These are phyloP conservation scores for Zaprionus ghesquierei DNA, from an alignment of 1,140 invertebrate genomes.

Conservation along the genomic window DNA sequence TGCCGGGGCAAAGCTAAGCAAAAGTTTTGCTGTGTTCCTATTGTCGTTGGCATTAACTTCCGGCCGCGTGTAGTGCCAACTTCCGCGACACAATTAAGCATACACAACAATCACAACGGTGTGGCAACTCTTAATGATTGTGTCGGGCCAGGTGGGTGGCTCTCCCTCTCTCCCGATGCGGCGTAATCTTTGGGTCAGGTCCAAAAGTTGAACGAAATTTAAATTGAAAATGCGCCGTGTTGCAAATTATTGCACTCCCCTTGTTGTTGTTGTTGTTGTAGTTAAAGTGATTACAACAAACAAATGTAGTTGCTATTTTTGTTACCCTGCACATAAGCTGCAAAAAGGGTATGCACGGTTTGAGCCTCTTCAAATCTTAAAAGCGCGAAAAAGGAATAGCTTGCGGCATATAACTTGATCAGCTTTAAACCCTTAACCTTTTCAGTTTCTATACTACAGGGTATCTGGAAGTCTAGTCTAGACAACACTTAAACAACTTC, in stretches of 20 bases:
- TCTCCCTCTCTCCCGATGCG: not conserved
- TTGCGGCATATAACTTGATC: not conserved
- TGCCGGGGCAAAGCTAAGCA: constrained; percentile 56
- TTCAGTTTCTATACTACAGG: not conserved
- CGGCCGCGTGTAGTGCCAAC: constrained; percentile 64
- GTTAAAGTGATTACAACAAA: not conserved
- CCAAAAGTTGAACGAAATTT: not conserved
- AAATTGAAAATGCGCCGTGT: not conserved
- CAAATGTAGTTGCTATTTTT: not conserved
- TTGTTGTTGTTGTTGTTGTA: not conserved
- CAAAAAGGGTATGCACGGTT: not conserved
- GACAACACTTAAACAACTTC: constrained; percentile 4
- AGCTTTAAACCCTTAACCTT: not conserved
- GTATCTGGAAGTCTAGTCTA: not conserved
- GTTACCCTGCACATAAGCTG: not conserved
- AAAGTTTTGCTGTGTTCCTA: constrained; percentile 43
- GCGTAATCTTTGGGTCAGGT: not conserved
- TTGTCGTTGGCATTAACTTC: constrained; percentile 45
- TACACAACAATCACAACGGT: constrained; percentile 48
- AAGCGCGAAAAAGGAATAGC: too few species aligned
- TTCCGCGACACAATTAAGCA: constrained; percentile 67
- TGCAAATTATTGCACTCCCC: not conserved
- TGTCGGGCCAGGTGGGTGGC: not conserved
- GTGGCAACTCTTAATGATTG: constrained; percentile 20
- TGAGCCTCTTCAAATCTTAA: too few species aligned